These are phyloP conservation scores for Furnarius figulus DNA, from an alignment of 2,113 vertebrate genomes.

Conservation along the genomic window DNA sequence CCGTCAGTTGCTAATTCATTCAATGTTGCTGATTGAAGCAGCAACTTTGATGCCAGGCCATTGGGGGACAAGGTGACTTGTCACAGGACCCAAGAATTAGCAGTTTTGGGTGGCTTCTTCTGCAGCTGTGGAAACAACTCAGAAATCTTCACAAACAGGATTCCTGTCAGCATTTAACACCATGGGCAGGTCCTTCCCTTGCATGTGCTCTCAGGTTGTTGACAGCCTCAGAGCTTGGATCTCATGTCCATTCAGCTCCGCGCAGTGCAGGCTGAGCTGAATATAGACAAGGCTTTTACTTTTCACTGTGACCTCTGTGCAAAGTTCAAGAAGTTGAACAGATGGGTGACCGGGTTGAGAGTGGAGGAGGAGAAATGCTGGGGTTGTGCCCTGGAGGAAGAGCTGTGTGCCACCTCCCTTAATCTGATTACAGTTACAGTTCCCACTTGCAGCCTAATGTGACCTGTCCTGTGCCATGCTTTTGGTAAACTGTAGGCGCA, in stretches of 20 bases:
- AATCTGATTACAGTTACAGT: not conserved
- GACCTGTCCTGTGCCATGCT: not conserved
- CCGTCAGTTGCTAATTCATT: not conserved
- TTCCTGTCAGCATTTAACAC: not conserved
- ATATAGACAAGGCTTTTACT: not conserved
- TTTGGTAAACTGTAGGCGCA: not conserved
- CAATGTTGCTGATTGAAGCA: not conserved
- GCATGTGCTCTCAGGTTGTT: fast-evolving
- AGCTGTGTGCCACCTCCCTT: not conserved
- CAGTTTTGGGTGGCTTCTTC: not conserved
- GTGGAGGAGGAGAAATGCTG: not conserved
- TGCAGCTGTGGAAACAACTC: not conserved
- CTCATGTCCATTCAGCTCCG: not conserved
- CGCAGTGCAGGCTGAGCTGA: not conserved
- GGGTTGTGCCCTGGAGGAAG: not conserved
- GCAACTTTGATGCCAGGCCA: not conserved
- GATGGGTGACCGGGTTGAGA: not conserved
- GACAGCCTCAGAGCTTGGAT: not conserved
- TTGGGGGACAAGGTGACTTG: not conserved
- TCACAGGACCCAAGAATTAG: not conserved
- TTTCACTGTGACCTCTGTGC: not conserved
- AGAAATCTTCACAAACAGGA: not conserved
- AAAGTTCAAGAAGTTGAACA: not conserved
- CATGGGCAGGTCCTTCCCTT: fast-evolving
- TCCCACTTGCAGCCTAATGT: not conserved